Conservation (phyloP, 2,797 vertebrate genomes). For the Dryobates pubescens region DNA sequence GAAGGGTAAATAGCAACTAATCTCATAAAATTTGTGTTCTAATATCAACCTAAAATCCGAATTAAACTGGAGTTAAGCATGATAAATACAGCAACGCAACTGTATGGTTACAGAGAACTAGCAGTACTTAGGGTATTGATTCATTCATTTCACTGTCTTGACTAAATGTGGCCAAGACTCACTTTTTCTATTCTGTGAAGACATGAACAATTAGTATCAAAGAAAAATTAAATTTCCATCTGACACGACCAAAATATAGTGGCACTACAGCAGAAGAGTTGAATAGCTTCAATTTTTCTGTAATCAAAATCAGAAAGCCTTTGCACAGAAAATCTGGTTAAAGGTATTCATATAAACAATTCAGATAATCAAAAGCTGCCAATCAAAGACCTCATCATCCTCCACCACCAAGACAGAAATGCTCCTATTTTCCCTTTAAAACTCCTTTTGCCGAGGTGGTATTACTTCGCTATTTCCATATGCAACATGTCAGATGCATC, state of each 20-base stretch:
- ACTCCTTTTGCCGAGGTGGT: neutral
- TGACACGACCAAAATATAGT: neutral
- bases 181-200: neutral
- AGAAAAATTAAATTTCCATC: neutral
- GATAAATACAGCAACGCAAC: neutral
- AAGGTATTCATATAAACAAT: neutral
- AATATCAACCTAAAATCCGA: neutral
- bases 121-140: neutral
- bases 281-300: neutral
- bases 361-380: neutral
- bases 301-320: neutral
- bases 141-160: neutral
- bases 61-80: neutral
- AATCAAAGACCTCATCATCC: neutral
- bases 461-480: conserved; percentile 21
- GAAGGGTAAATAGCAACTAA: neutral
- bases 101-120: neutral
- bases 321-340: neutral
- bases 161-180: neutral
- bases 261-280: neutral
- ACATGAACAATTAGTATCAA: neutral
- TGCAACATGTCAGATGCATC: conserved; percentile 36
- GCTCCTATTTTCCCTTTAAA: neutral
- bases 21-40: neutral
- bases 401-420: neutral